Base-by-base conservation (phyloP, 2,888 invertebrate genomes). In the Lepidonotus clava region DNA sequence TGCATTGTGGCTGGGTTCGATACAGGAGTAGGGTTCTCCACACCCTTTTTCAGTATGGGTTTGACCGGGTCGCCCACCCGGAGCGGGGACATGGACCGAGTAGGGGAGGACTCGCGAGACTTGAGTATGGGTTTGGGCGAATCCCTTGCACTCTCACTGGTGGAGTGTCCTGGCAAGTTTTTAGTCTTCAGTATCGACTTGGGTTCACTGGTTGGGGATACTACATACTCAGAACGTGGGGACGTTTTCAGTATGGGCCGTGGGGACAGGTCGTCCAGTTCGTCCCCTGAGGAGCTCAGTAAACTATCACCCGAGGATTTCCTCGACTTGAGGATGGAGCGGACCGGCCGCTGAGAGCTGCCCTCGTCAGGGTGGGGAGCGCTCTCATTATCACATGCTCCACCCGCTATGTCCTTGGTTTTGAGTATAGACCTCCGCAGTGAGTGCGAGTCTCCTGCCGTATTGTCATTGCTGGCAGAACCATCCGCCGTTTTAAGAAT, bases 281-380 rank as follows among this genome's bases (percentile, higher is more conserved):
- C 61, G 18, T 84, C 84, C 21, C 61, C 66, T 36, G 84, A 84
- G n/a, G 61, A 66, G 2, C 66, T 66, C 24, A 80, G 80, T 32
- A 80, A 80, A 80, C 36, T 61, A 34, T 83, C 80, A 24, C 40
- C 67, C 32, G 66, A 56, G 21, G 53, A 84, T n/a, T 86, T 83
- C 14, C 46, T 84, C 24, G 76, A 56, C 34, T 87, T 87, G 61
- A 87, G 83, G n/a, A 87, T 87, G 41, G 87, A 66, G 11, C 41
- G 61, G 0, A 24, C 41, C 11, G 80, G 66, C 67, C 61, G 36
- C 5, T 14, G n/a, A n/a, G n/a, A n/a, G n/a, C n/a, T n/a, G 38
- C 41, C 66, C 2, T 56, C 84, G 2, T 84, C 84, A 38, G n/a
- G 61, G 41, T 66, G 38, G 24, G 11, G 14, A n/a, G 6, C 4